Base-by-base conservation (phyloP, 2,113 vertebrate genomes). In the Charadrius vociferus region DNA sequence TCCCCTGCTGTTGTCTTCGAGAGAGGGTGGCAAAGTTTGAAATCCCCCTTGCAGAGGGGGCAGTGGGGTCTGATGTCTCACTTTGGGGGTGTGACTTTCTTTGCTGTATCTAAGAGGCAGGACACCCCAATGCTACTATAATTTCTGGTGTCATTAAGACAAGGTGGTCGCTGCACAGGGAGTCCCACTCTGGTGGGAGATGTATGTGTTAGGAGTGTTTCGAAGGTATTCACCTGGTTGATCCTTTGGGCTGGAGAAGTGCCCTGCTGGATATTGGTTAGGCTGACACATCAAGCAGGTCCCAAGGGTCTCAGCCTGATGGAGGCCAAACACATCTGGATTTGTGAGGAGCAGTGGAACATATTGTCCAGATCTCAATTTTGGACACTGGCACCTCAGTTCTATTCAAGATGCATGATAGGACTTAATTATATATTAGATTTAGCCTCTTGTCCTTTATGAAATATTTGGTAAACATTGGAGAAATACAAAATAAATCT, bases 61-160 rank as follows among this genome's bases (percentile, higher is more conserved):
- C 58, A 53, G 18, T 66, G 23, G 9, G 3, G 8, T 50, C 39
- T 79, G n/a, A 34, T 80, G 21, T 52, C 14, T 70, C 27, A 20
- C n/a, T 90, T 74, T 27, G 12, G 26, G 9, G 7, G 1, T 37
- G 36, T 1, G 5, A 18, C 5, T 26, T 67, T 63, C 9, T 49
- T 67, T 53, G 16, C 17, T 86, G 10, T 30, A 8, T 26, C 7
- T 13, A 68, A 67, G 74, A 61, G 21, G 7, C 12, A 72, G 27
- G 9, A n/a, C 2, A 43, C 2, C 4, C 10, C 9, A 50, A 9
- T 50, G 4, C 2, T 45, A 4, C 15, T 72, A 2, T 20, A 39
- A 36, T 85, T 91, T 84, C 50, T 84, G 26, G n/a, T 58, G 9
- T n/a, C 32, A 20, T 77, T 55, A 56, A 22, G 2, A 56, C 29